phyloP scores from a whole-genome alignment of 2,888 invertebrate species.

The Dexiosoma caninum region DNA sequence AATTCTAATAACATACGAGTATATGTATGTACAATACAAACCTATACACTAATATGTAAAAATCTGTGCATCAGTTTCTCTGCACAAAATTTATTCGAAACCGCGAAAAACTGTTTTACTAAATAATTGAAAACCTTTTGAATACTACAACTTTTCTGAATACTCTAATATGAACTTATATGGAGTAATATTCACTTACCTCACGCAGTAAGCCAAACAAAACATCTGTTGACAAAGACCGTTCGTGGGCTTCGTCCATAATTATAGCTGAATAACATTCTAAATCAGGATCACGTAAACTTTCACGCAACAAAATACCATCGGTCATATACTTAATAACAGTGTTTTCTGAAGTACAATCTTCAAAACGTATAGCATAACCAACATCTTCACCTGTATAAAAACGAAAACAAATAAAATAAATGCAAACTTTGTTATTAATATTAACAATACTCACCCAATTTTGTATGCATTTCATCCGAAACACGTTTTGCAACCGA shows the following conservation, averaged over 20 bases:
- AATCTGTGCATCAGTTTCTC: no score
- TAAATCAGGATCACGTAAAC: conserved; percentile 95
- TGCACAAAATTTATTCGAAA: no score
- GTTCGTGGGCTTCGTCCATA: conserved; percentile 99
- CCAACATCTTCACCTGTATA: conserved; percentile 92
- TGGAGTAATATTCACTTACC: conserved; percentile 81
- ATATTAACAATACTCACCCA: conserved; percentile 80
- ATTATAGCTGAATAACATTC: conserved; percentile 98
- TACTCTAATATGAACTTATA: no score
- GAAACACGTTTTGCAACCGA: conserved; percentile 99
- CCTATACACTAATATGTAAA: no score
- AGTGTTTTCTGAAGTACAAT: conserved; percentile 96
- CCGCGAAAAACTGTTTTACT: no score
- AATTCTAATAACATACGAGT: no score
- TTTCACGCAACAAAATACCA: conserved; percentile 97
- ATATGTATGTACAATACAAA: no score
- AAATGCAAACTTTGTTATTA: background rate
- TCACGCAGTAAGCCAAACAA: conserved; percentile 96
- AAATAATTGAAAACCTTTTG: no score
- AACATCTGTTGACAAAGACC: conserved; percentile 98
- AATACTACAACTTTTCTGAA: no score
- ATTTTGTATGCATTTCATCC: conserved; percentile 95
- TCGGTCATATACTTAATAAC: conserved; percentile 99
- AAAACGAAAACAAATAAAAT: background rate
- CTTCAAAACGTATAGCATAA: conserved; percentile 99